These are phyloP conservation scores for Sphaerophoria taeniata DNA, from an alignment of 2,888 invertebrate genomes.

Conservation along the genomic window DNA sequence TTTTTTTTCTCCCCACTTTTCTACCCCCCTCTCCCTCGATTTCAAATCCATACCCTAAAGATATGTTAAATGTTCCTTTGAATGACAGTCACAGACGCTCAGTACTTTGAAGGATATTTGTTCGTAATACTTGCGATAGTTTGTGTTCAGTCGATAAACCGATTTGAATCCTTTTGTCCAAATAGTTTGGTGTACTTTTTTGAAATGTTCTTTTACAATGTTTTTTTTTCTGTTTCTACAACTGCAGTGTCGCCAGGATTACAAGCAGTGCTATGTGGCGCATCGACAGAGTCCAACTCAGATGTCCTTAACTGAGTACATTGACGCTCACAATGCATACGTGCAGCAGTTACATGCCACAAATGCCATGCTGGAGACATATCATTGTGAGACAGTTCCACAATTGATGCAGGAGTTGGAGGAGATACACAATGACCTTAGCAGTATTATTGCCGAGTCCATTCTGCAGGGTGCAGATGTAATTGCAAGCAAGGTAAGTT, in stretches of 20 bases:
- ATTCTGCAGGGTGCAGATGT: slow-evolving; percentile 94
- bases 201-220: background rate
- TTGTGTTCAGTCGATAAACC: slow-evolving; percentile 16
- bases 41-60: slow-evolving; percentile 8
- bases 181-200: background rate
- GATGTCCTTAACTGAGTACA: slow-evolving; percentile 89
- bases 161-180: slow-evolving; percentile 4
- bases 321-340: slow-evolving; percentile 96
- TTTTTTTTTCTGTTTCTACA: slow-evolving; percentile 45
- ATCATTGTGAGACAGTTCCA: slow-evolving; percentile 93
- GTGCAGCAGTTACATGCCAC: slow-evolving; percentile 96
- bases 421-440: slow-evolving; percentile 95
- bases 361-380: slow-evolving; percentile 96
- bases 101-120: background rate
- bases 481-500: slow-evolving; percentile 90
- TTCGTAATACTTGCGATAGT: background rate
- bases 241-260: slow-evolving; percentile 93
- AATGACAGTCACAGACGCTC: background rate
- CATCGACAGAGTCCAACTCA: slow-evolving; percentile 90
- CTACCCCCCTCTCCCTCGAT: background rate
- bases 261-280: slow-evolving; percentile 92
- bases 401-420: slow-evolving; percentile 95
- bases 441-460: slow-evolving; percentile 93
- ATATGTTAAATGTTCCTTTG: background rate
- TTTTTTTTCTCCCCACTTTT: background rate